phyloP scores from a whole-genome alignment of 2,888 invertebrate genomes.

The Drosophila kuntzei region DNA sequence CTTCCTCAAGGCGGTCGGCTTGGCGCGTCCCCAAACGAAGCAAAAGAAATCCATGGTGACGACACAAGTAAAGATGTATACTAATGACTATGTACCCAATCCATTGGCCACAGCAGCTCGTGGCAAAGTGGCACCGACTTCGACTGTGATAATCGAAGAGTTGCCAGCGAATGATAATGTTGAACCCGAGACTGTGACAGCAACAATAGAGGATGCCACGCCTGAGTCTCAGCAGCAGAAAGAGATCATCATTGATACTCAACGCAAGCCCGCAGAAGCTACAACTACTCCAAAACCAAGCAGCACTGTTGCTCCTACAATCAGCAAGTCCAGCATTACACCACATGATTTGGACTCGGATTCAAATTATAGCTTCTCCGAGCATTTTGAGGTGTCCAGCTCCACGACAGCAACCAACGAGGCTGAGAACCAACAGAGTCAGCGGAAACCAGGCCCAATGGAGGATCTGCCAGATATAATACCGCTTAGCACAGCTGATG shows the following conservation, averaged over 20 bases:
- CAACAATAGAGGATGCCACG: not conserved
- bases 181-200: not conserved
- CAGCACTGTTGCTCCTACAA: not conserved
- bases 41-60: constrained; percentile 3
- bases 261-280: constrained; percentile 26
- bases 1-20: constrained; percentile 78
- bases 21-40: constrained; percentile 61
- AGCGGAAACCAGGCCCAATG: constrained; percentile 58
- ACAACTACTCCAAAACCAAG: not conserved
- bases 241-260: constrained; percentile 48
- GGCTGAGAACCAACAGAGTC: not conserved
- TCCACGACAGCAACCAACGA: constrained; percentile 39
- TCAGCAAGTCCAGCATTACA: constrained; percentile 1
- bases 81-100: constrained; percentile 59
- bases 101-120: constrained; percentile 55
- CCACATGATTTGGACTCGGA: constrained; percentile 81
- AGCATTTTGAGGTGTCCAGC: constrained; percentile 80
- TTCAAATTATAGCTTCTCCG: constrained; percentile 85
- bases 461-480: constrained; percentile 82
- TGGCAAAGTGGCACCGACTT: not conserved
- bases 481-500: constrained; percentile 50
- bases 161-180: not conserved
- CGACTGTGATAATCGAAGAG: constrained; percentile 14
- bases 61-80: constrained; percentile 18
- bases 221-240: constrained; percentile 34